Conservation (phyloP, 2,888 invertebrate genomes). For the Metopia argyrocephala region DNA sequence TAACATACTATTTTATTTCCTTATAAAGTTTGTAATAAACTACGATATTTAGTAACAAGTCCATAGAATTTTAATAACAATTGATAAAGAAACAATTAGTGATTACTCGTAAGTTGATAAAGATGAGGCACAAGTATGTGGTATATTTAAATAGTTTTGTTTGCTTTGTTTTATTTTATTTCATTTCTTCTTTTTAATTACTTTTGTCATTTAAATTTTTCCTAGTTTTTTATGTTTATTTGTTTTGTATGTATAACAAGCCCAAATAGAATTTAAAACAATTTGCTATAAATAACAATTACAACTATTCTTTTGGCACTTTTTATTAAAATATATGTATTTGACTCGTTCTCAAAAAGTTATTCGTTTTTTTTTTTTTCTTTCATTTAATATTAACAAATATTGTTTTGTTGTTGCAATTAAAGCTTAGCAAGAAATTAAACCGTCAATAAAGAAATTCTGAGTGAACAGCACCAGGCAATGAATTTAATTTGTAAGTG, state of each 20-base stretch:
- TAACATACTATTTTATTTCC: constrained; percentile 30
- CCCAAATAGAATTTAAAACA: constrained; percentile 39
- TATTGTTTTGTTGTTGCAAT: constrained; percentile 6
- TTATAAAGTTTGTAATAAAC: constrained; percentile 36
- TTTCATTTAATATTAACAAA: not conserved
- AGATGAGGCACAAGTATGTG: constrained; percentile 63
- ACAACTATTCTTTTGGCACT: constrained; percentile 57
- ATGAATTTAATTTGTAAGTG: too few species aligned
- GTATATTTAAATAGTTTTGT: constrained; percentile 54
- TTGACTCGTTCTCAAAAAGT: too few species aligned
- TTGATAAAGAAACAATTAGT: constrained; percentile 41
- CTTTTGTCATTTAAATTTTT: not conserved
- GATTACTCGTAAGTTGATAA: constrained; percentile 42
- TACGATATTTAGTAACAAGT: constrained; percentile 59
- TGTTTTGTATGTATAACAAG: constrained; percentile 35
- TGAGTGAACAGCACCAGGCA: too few species aligned
- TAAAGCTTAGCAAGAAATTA: constrained; percentile 9
- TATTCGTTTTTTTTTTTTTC: constrained; percentile 21
- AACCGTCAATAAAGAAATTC: constrained; percentile 32
- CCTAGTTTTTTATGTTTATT: not conserved
- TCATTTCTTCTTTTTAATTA: constrained; percentile 21
- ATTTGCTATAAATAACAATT: constrained; percentile 54
- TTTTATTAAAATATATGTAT: constrained; percentile 34
- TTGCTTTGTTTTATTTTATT: constrained; percentile 34
- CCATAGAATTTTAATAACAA: constrained; percentile 60